phyloP scores from a whole-genome alignment of 2,888 invertebrate genomes.

The Polymixis lichenea region DNA sequence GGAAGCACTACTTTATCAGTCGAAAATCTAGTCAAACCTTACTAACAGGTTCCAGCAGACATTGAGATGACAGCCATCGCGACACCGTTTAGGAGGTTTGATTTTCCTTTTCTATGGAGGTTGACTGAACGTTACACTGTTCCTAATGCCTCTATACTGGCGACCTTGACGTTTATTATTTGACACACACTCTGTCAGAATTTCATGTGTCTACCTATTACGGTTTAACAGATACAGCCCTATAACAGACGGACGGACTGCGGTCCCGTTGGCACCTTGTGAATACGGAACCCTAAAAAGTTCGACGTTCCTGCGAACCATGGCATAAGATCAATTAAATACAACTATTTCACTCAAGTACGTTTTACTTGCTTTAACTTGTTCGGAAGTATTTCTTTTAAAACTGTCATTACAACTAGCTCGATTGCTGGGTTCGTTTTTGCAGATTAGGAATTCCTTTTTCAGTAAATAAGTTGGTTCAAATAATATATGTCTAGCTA shows the following conservation, averaged over 20 bases:
- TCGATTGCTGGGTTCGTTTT: background rate
- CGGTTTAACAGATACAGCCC: background rate
- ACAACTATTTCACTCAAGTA: constrained; percentile 51
- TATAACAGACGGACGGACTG: background rate
- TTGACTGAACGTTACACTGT: too few species aligned
- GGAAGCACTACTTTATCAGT: too few species aligned
- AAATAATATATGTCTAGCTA: background rate
- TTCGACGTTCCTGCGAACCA: constrained; percentile 10
- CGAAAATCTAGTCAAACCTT: too few species aligned
- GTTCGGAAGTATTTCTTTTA: constrained; percentile 45
- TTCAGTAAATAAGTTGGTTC: constrained; percentile 4
- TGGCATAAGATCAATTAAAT: constrained; percentile 49
- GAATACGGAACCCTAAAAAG: background rate
- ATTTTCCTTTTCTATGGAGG: too few species aligned
- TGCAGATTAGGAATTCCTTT: constrained; percentile 7
- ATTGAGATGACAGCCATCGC: too few species aligned
- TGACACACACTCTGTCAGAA: background rate
- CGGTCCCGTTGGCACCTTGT: background rate
- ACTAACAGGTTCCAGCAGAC: too few species aligned
- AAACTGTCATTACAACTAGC: constrained; percentile 38
- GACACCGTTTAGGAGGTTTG: too few species aligned
- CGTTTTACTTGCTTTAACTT: constrained; percentile 31
- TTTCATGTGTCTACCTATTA: background rate
- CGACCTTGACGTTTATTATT: too few species aligned
- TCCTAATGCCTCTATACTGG: too few species aligned